Evolutionary conservation across 1,140 invertebrate genomes (phyloP).

Genomic region (Drosophila virilis): DNA sequence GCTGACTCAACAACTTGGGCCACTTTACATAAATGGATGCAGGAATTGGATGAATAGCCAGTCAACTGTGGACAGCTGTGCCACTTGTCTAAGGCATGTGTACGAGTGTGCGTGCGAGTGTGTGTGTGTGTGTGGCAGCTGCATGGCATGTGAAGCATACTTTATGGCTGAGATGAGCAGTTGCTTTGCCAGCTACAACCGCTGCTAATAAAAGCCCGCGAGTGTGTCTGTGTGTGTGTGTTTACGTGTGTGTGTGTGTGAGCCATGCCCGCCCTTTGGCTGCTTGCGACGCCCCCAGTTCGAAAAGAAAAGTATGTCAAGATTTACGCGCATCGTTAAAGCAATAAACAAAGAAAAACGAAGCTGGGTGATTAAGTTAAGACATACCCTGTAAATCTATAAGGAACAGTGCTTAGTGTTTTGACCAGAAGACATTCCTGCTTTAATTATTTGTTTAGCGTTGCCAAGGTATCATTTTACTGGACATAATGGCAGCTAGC

Average conservation of each 20-base stretch:
- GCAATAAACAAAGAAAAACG: constrained; percentile 59
- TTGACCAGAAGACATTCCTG: too few species aligned
- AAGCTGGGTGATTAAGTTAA: background rate
- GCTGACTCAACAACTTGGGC: constrained; percentile 29
- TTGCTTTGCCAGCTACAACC: constrained; percentile 31
- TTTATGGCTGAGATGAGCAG: constrained; percentile 44
- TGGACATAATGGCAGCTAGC: too few species aligned
- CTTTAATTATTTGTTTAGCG: too few species aligned
- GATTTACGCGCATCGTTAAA: constrained; percentile 80
- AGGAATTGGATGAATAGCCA: constrained; percentile 49
- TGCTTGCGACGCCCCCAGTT: constrained; percentile 20
- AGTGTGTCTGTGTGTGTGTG: background rate
- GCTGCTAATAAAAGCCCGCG: constrained; percentile 60
- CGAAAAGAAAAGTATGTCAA: constrained; percentile 73
- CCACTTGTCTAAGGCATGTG: constrained; percentile 34
- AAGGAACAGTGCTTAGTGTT: too few species aligned
- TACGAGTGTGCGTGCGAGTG: constrained; percentile 2
- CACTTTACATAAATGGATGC: constrained; percentile 53
- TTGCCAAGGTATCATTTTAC: too few species aligned
- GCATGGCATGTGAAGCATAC: constrained; percentile 44
- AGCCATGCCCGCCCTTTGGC: constrained; percentile 19
- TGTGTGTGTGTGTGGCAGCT: constrained; percentile 25
- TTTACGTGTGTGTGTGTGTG: background rate
- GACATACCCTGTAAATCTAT: constrained; percentile 21
- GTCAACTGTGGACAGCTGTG: constrained; percentile 49